Conservation (phyloP, 2,888 invertebrate genomes). For the Steinernema scapterisci region DNA sequence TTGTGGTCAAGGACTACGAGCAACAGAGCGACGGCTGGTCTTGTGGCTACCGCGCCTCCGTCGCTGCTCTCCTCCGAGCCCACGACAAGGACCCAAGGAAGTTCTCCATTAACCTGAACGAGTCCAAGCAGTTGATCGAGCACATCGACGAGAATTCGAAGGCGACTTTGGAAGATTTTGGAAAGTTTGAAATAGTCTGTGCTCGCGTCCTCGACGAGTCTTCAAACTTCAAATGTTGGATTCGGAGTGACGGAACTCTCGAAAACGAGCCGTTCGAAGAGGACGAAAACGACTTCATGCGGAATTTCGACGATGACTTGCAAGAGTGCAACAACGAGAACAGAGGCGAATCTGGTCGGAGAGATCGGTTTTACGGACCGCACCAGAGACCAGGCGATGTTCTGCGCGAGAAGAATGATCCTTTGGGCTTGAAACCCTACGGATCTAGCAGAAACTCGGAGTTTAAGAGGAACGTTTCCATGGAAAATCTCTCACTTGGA, state of each 20-base stretch:
- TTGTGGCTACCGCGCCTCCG: conserved; percentile 12
- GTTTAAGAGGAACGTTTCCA: too few species aligned
- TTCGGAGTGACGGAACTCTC: background rate
- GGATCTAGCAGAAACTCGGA: too few species aligned
- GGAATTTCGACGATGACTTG: too few species aligned
- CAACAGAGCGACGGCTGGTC: conserved; percentile 1
- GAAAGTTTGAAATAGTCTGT: background rate
- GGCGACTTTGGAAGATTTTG: background rate
- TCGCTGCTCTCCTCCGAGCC: background rate
- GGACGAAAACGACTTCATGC: background rate
- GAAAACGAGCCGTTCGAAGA: background rate
- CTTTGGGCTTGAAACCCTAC: too few species aligned
- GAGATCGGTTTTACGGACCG: too few species aligned
- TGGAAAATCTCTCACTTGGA: too few species aligned
- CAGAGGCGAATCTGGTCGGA: too few species aligned
- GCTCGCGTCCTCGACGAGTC: background rate
- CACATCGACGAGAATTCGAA: background rate
- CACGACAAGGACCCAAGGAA: background rate
- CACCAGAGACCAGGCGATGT: too few species aligned
- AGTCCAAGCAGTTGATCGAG: background rate
- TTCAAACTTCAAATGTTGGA: background rate
- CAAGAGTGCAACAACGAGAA: too few species aligned
- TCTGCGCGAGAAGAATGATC: too few species aligned
- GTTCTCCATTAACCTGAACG: background rate
- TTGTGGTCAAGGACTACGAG: background rate